A percentile compares a stretch with the other conserved stretches of the same genome.
These are phyloP conservation scores for Liopterus haemorrhoidalis DNA, from an alignment of 2,888 invertebrate genomes.

Conservation along the genomic window DNA sequence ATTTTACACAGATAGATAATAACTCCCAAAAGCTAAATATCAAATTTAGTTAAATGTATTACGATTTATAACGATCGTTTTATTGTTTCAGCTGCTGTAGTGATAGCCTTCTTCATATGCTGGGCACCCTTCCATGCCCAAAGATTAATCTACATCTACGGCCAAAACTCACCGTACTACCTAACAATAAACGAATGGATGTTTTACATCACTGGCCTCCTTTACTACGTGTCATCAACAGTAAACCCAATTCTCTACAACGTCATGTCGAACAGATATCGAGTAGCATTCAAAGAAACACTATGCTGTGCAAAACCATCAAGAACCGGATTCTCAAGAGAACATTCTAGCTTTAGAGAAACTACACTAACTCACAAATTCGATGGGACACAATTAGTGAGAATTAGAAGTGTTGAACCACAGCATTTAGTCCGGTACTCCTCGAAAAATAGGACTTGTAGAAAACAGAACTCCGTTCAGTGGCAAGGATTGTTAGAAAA, in stretches of 20 bases:
- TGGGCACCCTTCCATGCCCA: slow-evolving; percentile 97
- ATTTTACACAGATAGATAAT: too few species aligned
- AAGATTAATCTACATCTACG: slow-evolving; percentile 76
- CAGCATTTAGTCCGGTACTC: slow-evolving; percentile 12
- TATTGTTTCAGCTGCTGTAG: slow-evolving; percentile 74
- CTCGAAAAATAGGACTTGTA: slow-evolving; percentile 7
- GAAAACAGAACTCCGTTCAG: slow-evolving; percentile 12
- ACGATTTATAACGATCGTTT: too few species aligned
- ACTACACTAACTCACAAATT: slow-evolving; percentile 46
- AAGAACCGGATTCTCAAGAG: slow-evolving; percentile 50
- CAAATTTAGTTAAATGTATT: too few species aligned
- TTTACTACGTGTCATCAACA: slow-evolving; percentile 74
- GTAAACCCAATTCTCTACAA: slow-evolving; percentile 84
- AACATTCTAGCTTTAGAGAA: slow-evolving; percentile 57
- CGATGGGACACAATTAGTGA: slow-evolving; percentile 16
- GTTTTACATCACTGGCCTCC: slow-evolving; percentile 70
- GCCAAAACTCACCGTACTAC: slow-evolving; percentile 56
- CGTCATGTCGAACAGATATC: slow-evolving; percentile 69
- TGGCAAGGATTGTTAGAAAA: slow-evolving; percentile 17
- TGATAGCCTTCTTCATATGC: slow-evolving; percentile 87
- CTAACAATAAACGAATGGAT: slow-evolving; percentile 68
- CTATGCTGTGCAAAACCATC: slow-evolving; percentile 55
- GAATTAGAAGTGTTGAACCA: slow-evolving; percentile 12
- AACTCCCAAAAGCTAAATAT: too few species aligned
- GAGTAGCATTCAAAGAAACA: slow-evolving; percentile 70